Base-by-base conservation (phyloP, 35 echinoderm and acorn worm genomes). In the Chiridota heheva region DNA sequence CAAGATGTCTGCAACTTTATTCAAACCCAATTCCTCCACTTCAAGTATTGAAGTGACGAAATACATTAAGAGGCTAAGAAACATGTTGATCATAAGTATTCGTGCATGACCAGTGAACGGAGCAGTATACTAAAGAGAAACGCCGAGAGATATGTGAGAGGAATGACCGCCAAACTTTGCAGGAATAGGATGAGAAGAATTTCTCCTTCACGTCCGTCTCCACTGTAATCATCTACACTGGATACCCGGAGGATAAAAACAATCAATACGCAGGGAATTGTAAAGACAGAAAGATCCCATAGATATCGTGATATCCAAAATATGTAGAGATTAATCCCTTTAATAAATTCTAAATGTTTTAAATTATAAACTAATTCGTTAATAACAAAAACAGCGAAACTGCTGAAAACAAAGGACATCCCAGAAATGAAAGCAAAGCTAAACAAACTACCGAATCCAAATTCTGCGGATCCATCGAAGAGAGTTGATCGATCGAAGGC, bases 301-400 rank as follows among this genome's bases (percentile, higher is more conserved):
- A 81, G 6, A 37, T 72, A 67, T 24, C 78, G 76, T 7, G 91
- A 89, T 10, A 89, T 70, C 91, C 91, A 95, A 74, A 95, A 95
- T 56, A 84, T 89, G 20, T 73, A 80, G 15, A 84, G 36, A 10
- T 85, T 71, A 0, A 95, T 81, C 31, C 91, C 91, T 29, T 81
- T 89, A 67, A 95, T 81, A 45, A 95, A 78, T 56, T 95, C 86
- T 13, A 95, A 72, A 59, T 95, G 91, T 60, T 95, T 95, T 24
- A 86, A 72, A 39, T 95, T 95, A 22, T 62, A 58, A 13, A 41
- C 27, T 5, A 34, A 49, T 58, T 95, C 91, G 58, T 83, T 83
- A 44, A 95, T 95, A 5, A 95, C 74, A 38, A 95, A 89, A 2
- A 89, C 91, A 22, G 73, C 77, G 81, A 95, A 94, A 28, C 86